Base-by-base conservation (phyloP, 2,113 vertebrate species). In the Polypterus senegalus region DNA sequence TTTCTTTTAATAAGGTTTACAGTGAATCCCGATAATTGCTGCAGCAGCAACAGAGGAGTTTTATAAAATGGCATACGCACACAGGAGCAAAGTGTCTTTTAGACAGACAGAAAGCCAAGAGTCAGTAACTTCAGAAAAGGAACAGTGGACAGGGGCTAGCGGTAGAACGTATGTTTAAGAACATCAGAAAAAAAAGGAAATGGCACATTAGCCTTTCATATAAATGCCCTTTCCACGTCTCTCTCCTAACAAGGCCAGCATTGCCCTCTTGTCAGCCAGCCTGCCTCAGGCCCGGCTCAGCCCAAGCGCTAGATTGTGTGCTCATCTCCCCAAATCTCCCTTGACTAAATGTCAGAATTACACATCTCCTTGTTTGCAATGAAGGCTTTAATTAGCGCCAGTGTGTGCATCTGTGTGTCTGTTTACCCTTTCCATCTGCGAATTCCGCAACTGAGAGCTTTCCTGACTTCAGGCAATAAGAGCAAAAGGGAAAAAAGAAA, bases 291-390 rank as follows among this genome's bases (percentile, higher is more conserved):
- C 86, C 81, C 65, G 69, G 80, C 81, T 82, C 79, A 79, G 81
- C 78, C 88, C 80, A 62, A 77, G 71, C 88, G 92, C 89, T 89
- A 93, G 84, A 92, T 90, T 92, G 90, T 81, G 88, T 91, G 82
- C 86, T 89, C 87, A 66, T 85, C 80, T 88, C 83, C 86, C 86
- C 85, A 95, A 88, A 97, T 97, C 91, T 94, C 90, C 81, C 90
- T 83, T 95, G 92, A 95, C 91, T 96, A 89, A 92, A 93, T 97
- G 95, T 98, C 94, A 94, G 78, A 84, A 85, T 91, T 78, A 88
- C 87, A 92, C 92, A 93, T 90, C 88, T 80, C 72, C 78, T 73
- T 74, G 74, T 84, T 89, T 89, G 83, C 89, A 89, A 89, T 57
- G 81, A 86, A 88, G 85, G 83, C 85, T 89, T 91, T 97, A 94